These are phyloP conservation scores for Passerculus sandwichensis DNA, from an alignment of 2,797 vertebrate genomes.

Conservation along the genomic window DNA sequence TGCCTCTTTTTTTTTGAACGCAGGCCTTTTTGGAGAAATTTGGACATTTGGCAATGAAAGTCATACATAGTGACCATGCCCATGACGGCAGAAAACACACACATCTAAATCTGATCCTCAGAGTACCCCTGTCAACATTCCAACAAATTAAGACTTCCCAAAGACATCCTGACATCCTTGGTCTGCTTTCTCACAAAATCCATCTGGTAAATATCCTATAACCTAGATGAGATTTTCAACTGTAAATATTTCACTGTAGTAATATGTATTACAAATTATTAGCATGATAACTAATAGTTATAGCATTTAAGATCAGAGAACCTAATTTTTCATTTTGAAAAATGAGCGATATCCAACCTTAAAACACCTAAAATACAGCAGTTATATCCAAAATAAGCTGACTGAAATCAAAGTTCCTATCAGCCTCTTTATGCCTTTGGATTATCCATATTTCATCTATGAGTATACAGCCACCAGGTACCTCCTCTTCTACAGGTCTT, in stretches of 20 bases:
- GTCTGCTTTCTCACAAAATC: background rate
- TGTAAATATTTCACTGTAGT: constrained; percentile 51
- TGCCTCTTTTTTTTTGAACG: background rate
- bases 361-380: constrained; percentile 12
- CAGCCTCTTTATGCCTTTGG: background rate
- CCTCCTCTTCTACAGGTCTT: background rate
- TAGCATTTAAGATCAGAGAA: constrained; percentile 22
- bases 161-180: background rate
- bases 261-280: constrained; percentile 31
- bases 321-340: constrained; percentile 34
- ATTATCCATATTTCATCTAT: background rate
- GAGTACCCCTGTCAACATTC: background rate
- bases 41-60: background rate
- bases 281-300: constrained; percentile 7
- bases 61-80: background rate
- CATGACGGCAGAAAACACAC: background rate
- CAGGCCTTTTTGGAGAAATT: background rate
- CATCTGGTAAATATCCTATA: background rate
- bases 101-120: background rate
- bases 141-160: background rate
- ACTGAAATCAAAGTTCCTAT: background rate
- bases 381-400: constrained; percentile 17
- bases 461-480: background rate
- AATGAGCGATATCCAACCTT: background rate
- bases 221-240: constrained; percentile 22